Percentiles rank a stretch among this genome's conserved stretches.
Conservation (phyloP, 2,888 invertebrate species). For the Thereva unica region DNA sequence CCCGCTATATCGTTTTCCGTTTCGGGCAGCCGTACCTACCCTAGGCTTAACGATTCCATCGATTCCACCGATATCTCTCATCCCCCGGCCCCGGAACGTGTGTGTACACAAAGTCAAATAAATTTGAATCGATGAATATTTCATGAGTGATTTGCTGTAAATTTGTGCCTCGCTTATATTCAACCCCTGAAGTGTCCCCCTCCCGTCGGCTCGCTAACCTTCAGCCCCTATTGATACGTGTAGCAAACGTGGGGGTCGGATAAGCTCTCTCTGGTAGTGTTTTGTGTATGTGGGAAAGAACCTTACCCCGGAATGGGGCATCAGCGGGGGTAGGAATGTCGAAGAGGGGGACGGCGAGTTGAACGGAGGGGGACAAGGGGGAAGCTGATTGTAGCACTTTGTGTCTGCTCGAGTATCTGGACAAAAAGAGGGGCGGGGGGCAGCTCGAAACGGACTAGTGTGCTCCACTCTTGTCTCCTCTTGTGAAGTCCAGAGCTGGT, state of each 20-base stretch:
- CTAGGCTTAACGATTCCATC: no score
- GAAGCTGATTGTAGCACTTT: no score
- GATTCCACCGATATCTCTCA: background rate
- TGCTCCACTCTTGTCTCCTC: background rate
- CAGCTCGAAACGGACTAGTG: background rate
- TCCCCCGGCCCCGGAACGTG: constrained; percentile 11
- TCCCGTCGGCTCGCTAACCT: constrained; percentile 2
- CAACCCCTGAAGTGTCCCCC: background rate
- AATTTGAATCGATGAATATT: constrained; percentile 50
- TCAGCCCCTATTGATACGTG: constrained; percentile 26
- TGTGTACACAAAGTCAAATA: constrained; percentile 39
- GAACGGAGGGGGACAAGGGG: no score
- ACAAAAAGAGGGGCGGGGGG: no score
- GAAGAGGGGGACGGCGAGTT: no score
- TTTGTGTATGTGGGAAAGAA: no score
- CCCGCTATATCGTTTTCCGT: constrained; percentile 3
- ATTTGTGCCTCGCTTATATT: constrained; percentile 25
- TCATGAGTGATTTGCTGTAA: constrained; percentile 47
- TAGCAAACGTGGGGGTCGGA: background rate
- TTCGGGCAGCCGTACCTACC: constrained; percentile 3
- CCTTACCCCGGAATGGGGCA: no score
- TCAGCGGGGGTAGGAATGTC: no score
- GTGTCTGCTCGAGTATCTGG: no score
- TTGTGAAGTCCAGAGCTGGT: constrained; percentile 28
- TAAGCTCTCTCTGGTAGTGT: no score